Evolutionary conservation across 53 echinoderm and acorn worm genomes (phyloP).

Genomic region (Henricia sp.): DNA sequence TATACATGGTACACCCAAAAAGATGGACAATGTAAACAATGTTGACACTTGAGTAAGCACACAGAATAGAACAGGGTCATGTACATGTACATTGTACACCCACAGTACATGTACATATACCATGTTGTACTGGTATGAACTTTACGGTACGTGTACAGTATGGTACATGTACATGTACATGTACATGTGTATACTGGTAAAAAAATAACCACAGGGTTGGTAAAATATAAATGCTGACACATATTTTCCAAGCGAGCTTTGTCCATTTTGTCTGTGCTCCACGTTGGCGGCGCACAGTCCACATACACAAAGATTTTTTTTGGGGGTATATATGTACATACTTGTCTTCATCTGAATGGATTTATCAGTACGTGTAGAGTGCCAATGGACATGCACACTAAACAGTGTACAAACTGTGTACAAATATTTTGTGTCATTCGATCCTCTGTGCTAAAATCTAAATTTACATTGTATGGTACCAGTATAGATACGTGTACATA

Average conservation of each 20-base stretch:
- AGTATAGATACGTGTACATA: neutral
- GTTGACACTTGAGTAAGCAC: too few species aligned
- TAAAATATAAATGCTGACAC: too few species aligned
- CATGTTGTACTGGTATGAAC: neutral
- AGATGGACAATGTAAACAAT: too few species aligned
- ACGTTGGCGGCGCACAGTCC: too few species aligned
- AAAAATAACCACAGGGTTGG: neutral
- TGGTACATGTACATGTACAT: neutral
- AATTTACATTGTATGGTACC: neutral
- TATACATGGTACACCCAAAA: too few species aligned
- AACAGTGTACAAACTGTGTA: neutral
- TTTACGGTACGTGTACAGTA: neutral
- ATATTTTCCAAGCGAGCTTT: too few species aligned
- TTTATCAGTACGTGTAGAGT: neutral
- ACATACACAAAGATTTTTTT: too few species aligned
- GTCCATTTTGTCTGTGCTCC: too few species aligned
- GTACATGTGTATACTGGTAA: neutral
- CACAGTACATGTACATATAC: neutral
- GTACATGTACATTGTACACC: constrained; percentile 8
- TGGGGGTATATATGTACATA: too few species aligned
- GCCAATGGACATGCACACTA: neutral
- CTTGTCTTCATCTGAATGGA: too few species aligned
- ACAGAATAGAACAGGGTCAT: too few species aligned
- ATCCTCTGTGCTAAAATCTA: neutral
- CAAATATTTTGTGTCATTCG: neutral